Conservation (phyloP, 2,888 invertebrate genomes). For the Parnassius mnemosyne region DNA sequence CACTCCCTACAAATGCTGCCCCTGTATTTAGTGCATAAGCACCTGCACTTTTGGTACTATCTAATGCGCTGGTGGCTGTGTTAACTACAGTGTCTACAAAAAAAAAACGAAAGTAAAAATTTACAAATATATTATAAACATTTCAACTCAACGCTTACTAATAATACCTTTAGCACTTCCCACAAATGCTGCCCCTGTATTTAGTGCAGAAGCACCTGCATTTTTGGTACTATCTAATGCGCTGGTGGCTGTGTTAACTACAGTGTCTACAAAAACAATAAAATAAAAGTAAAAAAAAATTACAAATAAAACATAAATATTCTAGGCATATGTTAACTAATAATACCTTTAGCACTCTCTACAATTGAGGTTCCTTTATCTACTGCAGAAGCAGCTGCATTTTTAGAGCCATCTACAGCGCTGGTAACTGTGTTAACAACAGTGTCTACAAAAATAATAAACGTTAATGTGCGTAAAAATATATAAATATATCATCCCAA, state of each 20-base stretch:
- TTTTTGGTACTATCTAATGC: conserved; percentile 67
- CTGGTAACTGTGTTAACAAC: background rate
- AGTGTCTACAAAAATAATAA: conserved; percentile 10
- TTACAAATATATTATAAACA: background rate
- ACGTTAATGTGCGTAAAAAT: background rate
- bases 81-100: too few relatives aligned
- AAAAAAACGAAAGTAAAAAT: background rate
- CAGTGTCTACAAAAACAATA: conserved; percentile 32
- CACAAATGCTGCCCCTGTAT: conserved; percentile 51
- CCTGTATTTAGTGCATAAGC: too few relatives aligned
- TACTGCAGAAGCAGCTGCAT: background rate
- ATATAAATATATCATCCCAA: too few relatives aligned
- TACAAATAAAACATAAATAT: background rate
- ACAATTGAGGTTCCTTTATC: background rate
- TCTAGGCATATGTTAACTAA: background rate
- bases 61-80: too few relatives aligned
- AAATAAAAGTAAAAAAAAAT: background rate
- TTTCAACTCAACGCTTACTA: background rate
- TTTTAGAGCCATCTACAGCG: background rate
- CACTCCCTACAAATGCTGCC: too few relatives aligned
- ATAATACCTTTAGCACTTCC: conserved; percentile 37
- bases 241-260: conserved; percentile 47
- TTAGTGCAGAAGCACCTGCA: conserved; percentile 60
- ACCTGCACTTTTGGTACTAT: too few relatives aligned
- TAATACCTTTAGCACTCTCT: conserved; percentile 19